A percentile compares a stretch with the other conserved stretches of the same genome.
Conservation (phyloP, 35 echinoderm and acorn worm species). For the Strongylocentrotus purpuratus region DNA sequence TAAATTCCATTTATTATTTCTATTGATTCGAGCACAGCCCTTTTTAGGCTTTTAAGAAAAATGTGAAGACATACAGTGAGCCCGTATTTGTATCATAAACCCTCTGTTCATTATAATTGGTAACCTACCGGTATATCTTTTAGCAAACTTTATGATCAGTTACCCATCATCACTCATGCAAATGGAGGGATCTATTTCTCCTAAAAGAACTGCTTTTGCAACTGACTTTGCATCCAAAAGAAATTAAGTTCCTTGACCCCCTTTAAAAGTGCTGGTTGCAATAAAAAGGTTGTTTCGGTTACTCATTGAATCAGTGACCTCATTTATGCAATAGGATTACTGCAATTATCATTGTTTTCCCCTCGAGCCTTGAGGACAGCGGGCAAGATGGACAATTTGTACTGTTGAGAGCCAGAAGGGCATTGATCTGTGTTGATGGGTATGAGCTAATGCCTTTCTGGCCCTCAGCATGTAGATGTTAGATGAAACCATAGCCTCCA, state of each 20-base stretch:
- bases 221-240: too few relatives aligned
- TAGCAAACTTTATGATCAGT: too few relatives aligned
- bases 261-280: not conserved
- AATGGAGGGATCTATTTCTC: too few relatives aligned
- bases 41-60: too few relatives aligned
- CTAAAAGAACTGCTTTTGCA: too few relatives aligned
- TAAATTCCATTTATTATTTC: too few relatives aligned
- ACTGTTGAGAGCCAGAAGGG: not conserved
- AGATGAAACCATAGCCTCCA: not conserved
- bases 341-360: not conserved
- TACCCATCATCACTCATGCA: too few relatives aligned
- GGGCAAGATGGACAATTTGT: not conserved
- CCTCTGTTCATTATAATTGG: too few relatives aligned
- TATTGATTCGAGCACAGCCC: too few relatives aligned
- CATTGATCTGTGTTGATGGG: not conserved
- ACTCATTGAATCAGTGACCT: not conserved
- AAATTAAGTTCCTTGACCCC: not conserved
- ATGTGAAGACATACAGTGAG: too few relatives aligned
- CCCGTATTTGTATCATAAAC: too few relatives aligned
- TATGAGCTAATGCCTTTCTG: not conserved
- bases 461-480: not conserved
- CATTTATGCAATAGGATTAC: conserved; percentile 3
- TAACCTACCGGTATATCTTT: too few relatives aligned
- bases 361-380: not conserved
- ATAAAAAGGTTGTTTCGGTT: not conserved